Evolutionary conservation across 2,113 vertebrate species (phyloP).

Genomic region (Zosterops pallidus): DNA sequence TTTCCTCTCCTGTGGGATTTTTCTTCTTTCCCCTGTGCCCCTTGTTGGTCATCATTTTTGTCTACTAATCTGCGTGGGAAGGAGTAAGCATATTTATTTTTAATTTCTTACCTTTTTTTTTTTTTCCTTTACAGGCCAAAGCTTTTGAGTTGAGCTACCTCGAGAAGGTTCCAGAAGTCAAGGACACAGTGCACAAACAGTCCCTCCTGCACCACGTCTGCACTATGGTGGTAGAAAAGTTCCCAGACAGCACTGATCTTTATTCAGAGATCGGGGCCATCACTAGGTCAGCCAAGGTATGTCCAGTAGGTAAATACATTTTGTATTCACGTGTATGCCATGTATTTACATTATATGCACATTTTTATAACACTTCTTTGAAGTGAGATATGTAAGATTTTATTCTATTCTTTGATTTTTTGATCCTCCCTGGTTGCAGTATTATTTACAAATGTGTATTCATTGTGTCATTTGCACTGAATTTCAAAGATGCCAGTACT

Average conservation of each 20-base stretch:
- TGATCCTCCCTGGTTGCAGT: neutral
- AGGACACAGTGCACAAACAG: slow-evolving; percentile 98
- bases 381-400: neutral
- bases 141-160: slow-evolving; percentile 98
- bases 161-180: slow-evolving; percentile 98
- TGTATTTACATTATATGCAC: too few species aligned
- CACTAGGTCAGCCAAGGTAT: slow-evolving; percentile 95
- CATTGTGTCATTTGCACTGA: neutral
- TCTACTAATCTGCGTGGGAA: neutral
- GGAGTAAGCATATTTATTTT: neutral
- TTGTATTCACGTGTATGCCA: too few species aligned
- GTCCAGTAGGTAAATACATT: neutral
- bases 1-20: neutral
- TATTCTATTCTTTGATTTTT: neutral
- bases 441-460: neutral
- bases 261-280: slow-evolving; percentile 97
- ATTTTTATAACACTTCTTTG: neutral
- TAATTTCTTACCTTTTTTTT: neutral
- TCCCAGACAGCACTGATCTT: slow-evolving; percentile 94
- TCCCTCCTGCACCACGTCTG: slow-evolving; percentile 94
- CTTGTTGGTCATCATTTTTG: neutral
- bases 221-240: slow-evolving; percentile 94
- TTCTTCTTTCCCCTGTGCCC: neutral
- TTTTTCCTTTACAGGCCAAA: slow-evolving; percentile 82
- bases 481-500: neutral